Conservation (phyloP, 1,140 invertebrate genomes). For the Brachionus rotundiformis region DNA sequence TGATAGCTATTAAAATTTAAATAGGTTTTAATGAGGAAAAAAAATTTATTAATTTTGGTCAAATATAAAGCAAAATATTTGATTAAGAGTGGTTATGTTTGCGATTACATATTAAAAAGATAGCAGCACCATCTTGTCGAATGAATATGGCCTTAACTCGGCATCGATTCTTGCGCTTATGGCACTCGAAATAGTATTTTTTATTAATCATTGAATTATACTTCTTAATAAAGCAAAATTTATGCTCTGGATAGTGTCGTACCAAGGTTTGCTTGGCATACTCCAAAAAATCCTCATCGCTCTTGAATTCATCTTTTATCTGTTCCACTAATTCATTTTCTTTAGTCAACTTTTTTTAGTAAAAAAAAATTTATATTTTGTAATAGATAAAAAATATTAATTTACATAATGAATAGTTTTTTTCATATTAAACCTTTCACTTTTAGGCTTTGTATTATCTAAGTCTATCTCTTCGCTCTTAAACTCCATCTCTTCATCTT, state of each 20-base stretch:
- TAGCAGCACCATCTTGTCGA: neutral
- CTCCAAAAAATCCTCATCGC: neutral
- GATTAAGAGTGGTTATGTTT: neutral
- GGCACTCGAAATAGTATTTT: constrained; percentile 19
- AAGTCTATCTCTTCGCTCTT: neutral
- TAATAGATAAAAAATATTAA: neutral
- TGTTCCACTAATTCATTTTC: neutral
- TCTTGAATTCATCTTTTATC: neutral
- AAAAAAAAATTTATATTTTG: neutral
- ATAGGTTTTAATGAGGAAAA: too few relatives aligned
- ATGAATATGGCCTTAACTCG: neutral
- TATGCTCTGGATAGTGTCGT: neutral
- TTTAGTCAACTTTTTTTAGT: neutral
- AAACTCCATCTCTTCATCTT: neutral
- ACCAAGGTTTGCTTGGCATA: neutral
- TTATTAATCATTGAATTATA: constrained; percentile 17
- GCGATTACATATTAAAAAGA: neutral
- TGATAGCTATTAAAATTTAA: too few relatives aligned
- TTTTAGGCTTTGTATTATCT: neutral
- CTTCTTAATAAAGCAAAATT: neutral
- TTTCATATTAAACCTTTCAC: constrained; percentile 2
- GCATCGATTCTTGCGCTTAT: neutral
- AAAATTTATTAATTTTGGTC: neutral
- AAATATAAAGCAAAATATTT: neutral
- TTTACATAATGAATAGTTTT: neutral